Conservation (phyloP, 1,140 invertebrate genomes). For the Gonatopus flavifemur region DNA sequence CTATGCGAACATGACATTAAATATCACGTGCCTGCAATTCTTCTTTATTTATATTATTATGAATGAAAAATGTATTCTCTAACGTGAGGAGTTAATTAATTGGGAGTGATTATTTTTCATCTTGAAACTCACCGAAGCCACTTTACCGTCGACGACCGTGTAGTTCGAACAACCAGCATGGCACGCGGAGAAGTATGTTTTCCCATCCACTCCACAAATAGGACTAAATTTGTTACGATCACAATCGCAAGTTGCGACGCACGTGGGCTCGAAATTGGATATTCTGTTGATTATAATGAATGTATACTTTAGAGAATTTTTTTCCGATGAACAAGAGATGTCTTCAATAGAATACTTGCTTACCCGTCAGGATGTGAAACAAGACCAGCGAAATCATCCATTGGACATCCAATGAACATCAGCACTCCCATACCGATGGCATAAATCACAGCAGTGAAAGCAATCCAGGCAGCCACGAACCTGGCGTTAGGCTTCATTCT, state of each 20-base stretch:
- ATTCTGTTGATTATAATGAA: slow-evolving; percentile 43
- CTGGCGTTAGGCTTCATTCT: slow-evolving; percentile 79
- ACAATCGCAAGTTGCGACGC: slow-evolving; percentile 71
- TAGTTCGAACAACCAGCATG: slow-evolving; percentile 81
- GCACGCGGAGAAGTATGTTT: slow-evolving; percentile 86
- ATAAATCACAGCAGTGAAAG: slow-evolving; percentile 84
- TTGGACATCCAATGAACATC: slow-evolving; percentile 87
- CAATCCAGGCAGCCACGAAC: slow-evolving; percentile 88
- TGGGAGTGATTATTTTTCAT: too few relatives aligned
- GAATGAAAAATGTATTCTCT: too few relatives aligned
- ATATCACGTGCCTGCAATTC: too few relatives aligned
- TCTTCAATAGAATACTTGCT: slow-evolving; percentile 21
- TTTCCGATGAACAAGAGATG: too few relatives aligned
- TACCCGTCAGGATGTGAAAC: slow-evolving; percentile 53
- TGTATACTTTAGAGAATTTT: too few relatives aligned
- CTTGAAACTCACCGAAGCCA: slow-evolving; percentile 56
- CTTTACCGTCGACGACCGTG: slow-evolving; percentile 64
- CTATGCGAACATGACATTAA: too few relatives aligned
- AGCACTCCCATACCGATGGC: slow-evolving; percentile 82
- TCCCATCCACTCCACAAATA: slow-evolving; percentile 77
- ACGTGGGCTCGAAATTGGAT: slow-evolving; percentile 62
- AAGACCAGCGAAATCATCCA: slow-evolving; percentile 78
- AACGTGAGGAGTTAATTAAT: too few relatives aligned
- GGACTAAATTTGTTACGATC: slow-evolving; percentile 77
- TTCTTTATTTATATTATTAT: too few relatives aligned